Evolutionary conservation across 2,888 invertebrate species (phyloP).

Genomic region (Trachelus stipa): DNA sequence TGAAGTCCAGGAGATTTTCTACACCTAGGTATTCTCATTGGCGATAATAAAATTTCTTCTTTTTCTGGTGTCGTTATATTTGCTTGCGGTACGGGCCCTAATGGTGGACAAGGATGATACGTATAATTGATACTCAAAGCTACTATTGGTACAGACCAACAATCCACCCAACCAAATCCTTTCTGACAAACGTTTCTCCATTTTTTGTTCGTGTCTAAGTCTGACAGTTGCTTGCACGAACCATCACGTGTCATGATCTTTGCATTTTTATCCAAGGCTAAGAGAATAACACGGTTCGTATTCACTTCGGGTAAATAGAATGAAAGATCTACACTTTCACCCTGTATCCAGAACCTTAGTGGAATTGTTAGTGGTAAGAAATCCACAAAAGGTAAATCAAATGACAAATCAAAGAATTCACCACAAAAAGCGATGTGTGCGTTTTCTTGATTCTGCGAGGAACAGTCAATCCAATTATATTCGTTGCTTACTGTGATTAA

Average conservation of each 20-base stretch:
- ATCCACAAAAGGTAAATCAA: slow-evolving; percentile 93
- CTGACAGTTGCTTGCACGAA: slow-evolving; percentile 69
- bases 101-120: slow-evolving; percentile 92
- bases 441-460: slow-evolving; percentile 95
- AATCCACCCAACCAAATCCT: slow-evolving; percentile 90
- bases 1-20: slow-evolving; percentile 78
- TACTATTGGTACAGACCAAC: slow-evolving; percentile 95
- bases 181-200: slow-evolving; percentile 87
- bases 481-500: slow-evolving; percentile 93
- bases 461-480: slow-evolving; percentile 99
- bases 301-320: slow-evolving; percentile 93
- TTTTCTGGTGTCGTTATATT: slow-evolving; percentile 95
- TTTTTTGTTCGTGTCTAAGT: slow-evolving; percentile 70
- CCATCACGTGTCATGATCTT: slow-evolving; percentile 85
- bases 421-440: slow-evolving; percentile 95
- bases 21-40: slow-evolving; percentile 88
- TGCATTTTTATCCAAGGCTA: slow-evolving; percentile 89
- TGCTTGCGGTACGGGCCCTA: slow-evolving; percentile 89
- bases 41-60: slow-evolving; percentile 91
- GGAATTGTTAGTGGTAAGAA: slow-evolving; percentile 92
- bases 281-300: slow-evolving; percentile 84
- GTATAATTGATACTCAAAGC: slow-evolving; percentile 90
- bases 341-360: slow-evolving; percentile 93
- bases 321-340: slow-evolving; percentile 91
- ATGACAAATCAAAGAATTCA: slow-evolving; percentile 91